Percentiles rank a stretch among this genome's conserved stretches.
Evolutionary conservation across 2,888 invertebrate genomes (phyloP).

Genomic region (Harmothoe impar): DNA sequence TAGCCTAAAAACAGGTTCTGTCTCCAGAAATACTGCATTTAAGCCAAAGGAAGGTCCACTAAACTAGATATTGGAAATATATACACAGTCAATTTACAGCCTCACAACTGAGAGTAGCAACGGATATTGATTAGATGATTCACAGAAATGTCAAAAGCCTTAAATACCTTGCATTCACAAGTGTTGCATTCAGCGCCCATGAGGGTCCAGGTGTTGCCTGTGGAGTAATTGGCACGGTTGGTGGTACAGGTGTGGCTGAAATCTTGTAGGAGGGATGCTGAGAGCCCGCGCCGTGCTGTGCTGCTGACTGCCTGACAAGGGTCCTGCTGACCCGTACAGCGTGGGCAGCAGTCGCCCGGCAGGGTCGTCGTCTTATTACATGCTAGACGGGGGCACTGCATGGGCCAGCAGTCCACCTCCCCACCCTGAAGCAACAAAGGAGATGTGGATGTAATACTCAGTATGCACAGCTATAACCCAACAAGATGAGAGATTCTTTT

Average conservation of each 20-base stretch:
- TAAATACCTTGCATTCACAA: conserved; percentile 82
- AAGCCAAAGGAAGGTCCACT: too few species aligned
- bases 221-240: conserved; percentile 55
- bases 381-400: conserved; percentile 90
- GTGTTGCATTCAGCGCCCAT: conserved; percentile 77
- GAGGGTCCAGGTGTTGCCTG: conserved; percentile 73
- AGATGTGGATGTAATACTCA: conserved; percentile 68
- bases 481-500: too few species aligned
- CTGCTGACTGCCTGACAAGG: conserved; percentile 73
- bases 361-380: conserved; percentile 87
- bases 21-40: too few species aligned
- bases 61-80: too few species aligned
- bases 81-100: too few species aligned
- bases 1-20: not conserved
- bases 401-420: conserved; percentile 94
- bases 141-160: too few species aligned
- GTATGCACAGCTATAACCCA: too few species aligned
- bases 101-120: too few species aligned
- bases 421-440: conserved; percentile 86
- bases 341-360: conserved; percentile 89
- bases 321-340: conserved; percentile 86
- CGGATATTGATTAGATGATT: too few species aligned
- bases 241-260: conserved; percentile 59
- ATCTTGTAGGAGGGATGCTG: not conserved
- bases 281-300: not conserved